phyloP scores from a whole-genome alignment of 1,140 invertebrate species.

The Lepidurus apus region DNA sequence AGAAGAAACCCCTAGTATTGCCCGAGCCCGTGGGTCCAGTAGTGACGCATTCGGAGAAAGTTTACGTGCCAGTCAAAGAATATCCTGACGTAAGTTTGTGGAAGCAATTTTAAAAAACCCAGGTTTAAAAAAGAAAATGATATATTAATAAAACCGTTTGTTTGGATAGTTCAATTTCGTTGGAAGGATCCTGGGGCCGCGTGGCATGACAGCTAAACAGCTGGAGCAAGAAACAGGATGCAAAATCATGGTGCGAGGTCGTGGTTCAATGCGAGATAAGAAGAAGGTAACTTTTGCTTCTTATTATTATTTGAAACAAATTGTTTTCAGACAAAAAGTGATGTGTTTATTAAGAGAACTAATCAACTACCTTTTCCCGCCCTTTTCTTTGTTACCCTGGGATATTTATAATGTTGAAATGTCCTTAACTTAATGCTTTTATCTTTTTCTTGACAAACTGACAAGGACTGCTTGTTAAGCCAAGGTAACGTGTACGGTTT shows the following conservation, averaged over 20 bases:
- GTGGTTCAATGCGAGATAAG: constrained; percentile 99
- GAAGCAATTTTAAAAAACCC: background rate
- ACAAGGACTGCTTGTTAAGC: background rate
- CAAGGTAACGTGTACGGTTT: background rate
- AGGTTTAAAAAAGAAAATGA: background rate
- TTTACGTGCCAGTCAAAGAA: constrained; percentile 98
- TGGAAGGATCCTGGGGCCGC: constrained; percentile 95
- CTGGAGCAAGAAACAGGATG: constrained; percentile 99
- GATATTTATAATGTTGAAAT: background rate
- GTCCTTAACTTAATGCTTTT: background rate
- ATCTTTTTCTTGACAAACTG: background rate
- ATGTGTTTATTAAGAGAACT: background rate
- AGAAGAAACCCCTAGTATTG: constrained; percentile 85
- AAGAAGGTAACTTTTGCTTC: constrained; percentile 78
- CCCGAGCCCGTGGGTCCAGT: constrained; percentile 89
- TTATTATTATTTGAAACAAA: constrained; percentile 26
- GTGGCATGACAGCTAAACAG: constrained; percentile 99
- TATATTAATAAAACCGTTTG: constrained; percentile 28
- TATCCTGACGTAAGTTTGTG: constrained; percentile 92
- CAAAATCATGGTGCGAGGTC: constrained; percentile 97
- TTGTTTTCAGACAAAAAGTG: constrained; percentile 20
- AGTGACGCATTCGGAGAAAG: constrained; percentile 93
- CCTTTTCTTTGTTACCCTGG: background rate
- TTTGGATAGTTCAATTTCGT: constrained; percentile 96
- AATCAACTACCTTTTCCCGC: background rate